These are phyloP conservation scores for Pheosia gnoma DNA, from an alignment of 2,888 invertebrate genomes.

Conservation along the genomic window DNA sequence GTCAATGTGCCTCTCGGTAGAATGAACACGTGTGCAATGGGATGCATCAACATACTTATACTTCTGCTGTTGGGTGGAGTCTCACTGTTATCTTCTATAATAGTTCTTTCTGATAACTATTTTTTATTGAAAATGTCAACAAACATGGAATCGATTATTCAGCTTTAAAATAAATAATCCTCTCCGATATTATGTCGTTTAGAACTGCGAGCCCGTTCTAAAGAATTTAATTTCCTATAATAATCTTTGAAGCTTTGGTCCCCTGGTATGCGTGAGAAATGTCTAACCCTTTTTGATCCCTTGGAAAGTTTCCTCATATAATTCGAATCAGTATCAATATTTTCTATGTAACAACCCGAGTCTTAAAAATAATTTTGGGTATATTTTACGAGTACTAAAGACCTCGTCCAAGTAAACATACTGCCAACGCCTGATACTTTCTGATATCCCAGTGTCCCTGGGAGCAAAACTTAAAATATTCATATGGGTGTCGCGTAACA, in stretches of 20 bases:
- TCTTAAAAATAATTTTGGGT: no score
- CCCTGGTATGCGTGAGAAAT: slow-evolving; percentile 23
- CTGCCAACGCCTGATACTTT: not conserved
- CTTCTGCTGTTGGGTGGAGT: not conserved
- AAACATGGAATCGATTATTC: no score
- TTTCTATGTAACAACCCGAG: no score
- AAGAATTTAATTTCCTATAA: not conserved
- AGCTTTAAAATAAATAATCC: no score
- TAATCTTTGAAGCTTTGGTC: slow-evolving; percentile 7
- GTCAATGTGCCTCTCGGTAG: slow-evolving; percentile 58
- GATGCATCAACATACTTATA: slow-evolving; percentile 19
- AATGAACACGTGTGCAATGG: slow-evolving; percentile 48
- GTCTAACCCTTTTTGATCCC: not conserved
- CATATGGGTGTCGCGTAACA: slow-evolving; percentile 1
- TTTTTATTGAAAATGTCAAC: no score
- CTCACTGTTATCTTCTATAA: not conserved
- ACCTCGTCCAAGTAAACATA: not conserved
- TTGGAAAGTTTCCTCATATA: not conserved
- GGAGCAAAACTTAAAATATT: slow-evolving; percentile 1
- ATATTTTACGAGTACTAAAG: no score
- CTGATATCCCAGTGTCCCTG: slow-evolving; percentile 2
- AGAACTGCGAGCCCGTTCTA: not conserved
- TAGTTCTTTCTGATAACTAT: no score
- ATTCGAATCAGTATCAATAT: not conserved
- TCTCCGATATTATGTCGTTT: not conserved